Base-by-base conservation (phyloP, 35 echinoderm and acorn worm genomes). In the Nesometra sesokonis region DNA sequence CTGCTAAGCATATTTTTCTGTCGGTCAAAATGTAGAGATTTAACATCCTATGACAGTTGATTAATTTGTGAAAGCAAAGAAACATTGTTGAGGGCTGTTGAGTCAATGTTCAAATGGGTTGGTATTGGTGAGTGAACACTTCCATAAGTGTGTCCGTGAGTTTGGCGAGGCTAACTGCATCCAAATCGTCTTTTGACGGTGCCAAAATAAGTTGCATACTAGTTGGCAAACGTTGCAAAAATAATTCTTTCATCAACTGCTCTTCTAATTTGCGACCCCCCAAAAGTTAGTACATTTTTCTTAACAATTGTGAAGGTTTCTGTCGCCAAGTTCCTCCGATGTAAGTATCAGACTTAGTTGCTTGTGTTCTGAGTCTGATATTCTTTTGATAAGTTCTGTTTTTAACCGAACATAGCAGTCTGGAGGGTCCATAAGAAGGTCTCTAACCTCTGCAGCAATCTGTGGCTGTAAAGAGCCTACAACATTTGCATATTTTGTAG, bases 361-460 rank as follows among this genome's bases (percentile, higher is more conserved):
- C 35, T 86, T 86, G 27, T 91, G 89, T 77, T 91, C 84, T 5
- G 89, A 91, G 0, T 46, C 78, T 0, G 77, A 86, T 19, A 77
- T 91, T 17, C 89, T 34, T 21, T n/a, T 80, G 8, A 91, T 86
- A 0, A 91, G 83, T 80, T 85, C 83, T 3, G 36, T 79, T 29
- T 91, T 86, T 29, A 86, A 43, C 19, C 34, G 80, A 34, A 32
- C 32, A 40, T 86, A 91, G 46, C 33, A 84, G 30, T 80, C 0
- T 13, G 89, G 89, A 11, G 52, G 33, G 35, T 77, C 30, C 33
- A 91, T 47, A 37, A 91, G 34, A 13, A 91, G 78, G 46, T 86
- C 89, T 47, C 90, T 76, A n/a, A 91, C 90, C 34, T 91, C 90
- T 21, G 35, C 32, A 5, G 90, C 90, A 21, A 91, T 88, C 36